Conservation (phyloP, 2,888 invertebrate species). For the Carpatolechia fugitivella region DNA sequence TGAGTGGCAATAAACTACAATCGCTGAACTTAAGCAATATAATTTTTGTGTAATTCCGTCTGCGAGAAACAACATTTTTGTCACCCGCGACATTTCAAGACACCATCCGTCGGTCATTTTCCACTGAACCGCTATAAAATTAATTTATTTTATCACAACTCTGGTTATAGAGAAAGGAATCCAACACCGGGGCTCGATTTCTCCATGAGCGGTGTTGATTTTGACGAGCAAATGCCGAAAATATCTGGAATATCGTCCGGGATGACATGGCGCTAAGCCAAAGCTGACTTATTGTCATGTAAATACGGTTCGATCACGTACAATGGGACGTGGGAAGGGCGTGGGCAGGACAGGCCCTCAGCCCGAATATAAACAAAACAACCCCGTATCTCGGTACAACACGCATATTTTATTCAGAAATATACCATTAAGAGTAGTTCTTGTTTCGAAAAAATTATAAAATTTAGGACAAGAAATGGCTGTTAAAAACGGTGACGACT, state of each 20-base stretch:
- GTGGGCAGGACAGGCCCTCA: conserved; percentile 57
- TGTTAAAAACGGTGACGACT: no score
- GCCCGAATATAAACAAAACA: conserved; percentile 62
- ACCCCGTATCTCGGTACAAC: conserved; percentile 40
- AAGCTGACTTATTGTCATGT: conserved; percentile 70
- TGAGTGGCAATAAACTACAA: conserved; percentile 2
- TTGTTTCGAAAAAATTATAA: no score
- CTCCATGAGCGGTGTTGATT: conserved; percentile 22
- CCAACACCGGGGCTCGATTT: conserved; percentile 18
- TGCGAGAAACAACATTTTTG: no score
- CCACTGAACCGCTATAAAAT: no score
- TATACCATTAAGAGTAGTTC: no score
- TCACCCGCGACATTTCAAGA: no score
- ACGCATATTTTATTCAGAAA: conserved; percentile 29
- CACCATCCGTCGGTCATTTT: no score
- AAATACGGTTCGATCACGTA: conserved; percentile 70
- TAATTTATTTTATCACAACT: background rate
- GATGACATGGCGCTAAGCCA: conserved; percentile 59
- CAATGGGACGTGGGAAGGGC: conserved; percentile 64
- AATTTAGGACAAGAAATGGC: no score
- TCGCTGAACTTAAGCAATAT: background rate
- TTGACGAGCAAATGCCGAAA: conserved; percentile 28
- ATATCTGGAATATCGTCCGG: conserved; percentile 35
- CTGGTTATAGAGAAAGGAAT: conserved; percentile 10
- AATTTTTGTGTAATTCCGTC: background rate